Percentiles rank a stretch among this genome's conserved stretches.
phyloP scores from a whole-genome alignment of 2,797 vertebrate genomes.

The Anomalospiza imberbis region DNA sequence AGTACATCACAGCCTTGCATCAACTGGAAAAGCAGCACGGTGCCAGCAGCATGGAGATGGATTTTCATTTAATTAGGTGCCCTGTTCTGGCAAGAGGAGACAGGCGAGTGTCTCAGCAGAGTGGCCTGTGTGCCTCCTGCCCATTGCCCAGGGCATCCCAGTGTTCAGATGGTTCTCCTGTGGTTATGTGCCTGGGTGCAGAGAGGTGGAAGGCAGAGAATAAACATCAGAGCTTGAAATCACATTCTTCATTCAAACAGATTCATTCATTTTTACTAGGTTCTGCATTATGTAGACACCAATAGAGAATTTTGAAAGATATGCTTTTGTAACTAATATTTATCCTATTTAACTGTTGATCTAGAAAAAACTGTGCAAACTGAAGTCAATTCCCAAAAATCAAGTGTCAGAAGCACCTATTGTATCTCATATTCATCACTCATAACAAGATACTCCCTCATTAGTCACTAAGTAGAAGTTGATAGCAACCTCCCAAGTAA shows the following conservation, averaged over 20 bases:
- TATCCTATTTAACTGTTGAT: not conserved
- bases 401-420: not conserved
- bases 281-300: not conserved
- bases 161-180: not conserved
- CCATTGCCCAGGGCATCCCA: rapidly evolving
- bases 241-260: rapidly evolving
- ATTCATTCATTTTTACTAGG: not conserved
- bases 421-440: not conserved
- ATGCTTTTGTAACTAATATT: not conserved
- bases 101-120: not conserved
- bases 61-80: conserved; percentile 8
- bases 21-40: not conserved
- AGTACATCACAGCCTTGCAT: not conserved
- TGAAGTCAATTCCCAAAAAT: not conserved
- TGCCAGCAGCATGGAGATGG: not conserved
- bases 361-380: not conserved
- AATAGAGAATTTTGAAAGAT: not conserved
- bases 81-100: not conserved
- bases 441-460: not conserved
- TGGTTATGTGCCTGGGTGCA: not conserved
- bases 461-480: not conserved
- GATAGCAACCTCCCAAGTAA: not conserved
- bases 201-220: not conserved
- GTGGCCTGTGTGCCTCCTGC: not conserved
- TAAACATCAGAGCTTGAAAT: not conserved